Evolutionary conservation across 2,113 vertebrate species (phyloP), one percentile per base, ranked within the genome.

Genomic region (Engystomops pustulosus): DNA sequence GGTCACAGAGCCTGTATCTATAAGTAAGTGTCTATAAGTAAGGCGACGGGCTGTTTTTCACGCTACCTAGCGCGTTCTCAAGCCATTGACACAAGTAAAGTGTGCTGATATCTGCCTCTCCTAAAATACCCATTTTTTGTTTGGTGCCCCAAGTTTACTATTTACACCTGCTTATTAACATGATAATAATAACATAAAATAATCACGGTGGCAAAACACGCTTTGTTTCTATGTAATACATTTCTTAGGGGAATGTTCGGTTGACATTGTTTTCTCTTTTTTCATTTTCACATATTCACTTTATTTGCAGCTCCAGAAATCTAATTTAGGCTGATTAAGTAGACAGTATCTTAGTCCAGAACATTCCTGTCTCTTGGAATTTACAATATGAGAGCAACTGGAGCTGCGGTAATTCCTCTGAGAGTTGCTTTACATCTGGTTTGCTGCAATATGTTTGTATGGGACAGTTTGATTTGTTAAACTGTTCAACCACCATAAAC

Each of bases 401-500:
- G 78, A 1, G 45, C 83, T 85, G 81, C 0, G 53, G 18, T 53
- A 86, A 70, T 84, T 91, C 90, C 89, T 81, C 0, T 58, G 84
- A 90, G 90, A 88, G 10, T 41, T 0, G 18, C 89, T 86, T 85
- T 80, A 91, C 90, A 92, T 88, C 36, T 89, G 77, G 55, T 85
- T 85, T 85, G 89, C 86, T 90, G 88, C 85, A 85, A 86, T 91
- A 90, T 90, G 86, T 90, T 91, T 89, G 70, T 82, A 86, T 86
- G 87, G 87, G 90, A 86, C 0, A 82, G 74, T 84, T 88, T 88
- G 89, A 88, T 88, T 90, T 89, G 87, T 84, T 87, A 88, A 90
- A 32, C 85, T 85, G 55, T 45, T 58, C 86, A 87, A 85, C 90
- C 87, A 87, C 87, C 86, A 81, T 79, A 87, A 78, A 75, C 47